Evolutionary conservation across 2,888 invertebrate genomes (phyloP), one percentile per base, ranked within the genome.

Genomic region (Eudasyphora cyanicolor): DNA sequence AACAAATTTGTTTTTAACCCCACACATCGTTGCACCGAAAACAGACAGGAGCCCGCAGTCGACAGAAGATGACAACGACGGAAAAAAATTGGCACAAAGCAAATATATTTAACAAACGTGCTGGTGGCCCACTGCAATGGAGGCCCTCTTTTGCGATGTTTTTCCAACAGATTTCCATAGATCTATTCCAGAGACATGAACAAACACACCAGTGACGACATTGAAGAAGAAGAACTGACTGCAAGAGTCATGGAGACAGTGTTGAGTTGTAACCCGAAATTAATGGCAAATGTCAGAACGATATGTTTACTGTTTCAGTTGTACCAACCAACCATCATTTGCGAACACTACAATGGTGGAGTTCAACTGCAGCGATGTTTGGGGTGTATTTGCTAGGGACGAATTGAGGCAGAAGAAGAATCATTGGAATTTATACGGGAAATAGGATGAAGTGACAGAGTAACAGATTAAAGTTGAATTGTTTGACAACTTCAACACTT

Each of bases 91-190:
- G 74, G 12, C 74, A 64, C 64, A 64, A n/a, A 38, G 45, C 74
- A 80, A 83, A 83, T 77, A 76, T 83, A 80, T 83, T 83, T 80
- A 75, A 74, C 74, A 75, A 64, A 83, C 79, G 74, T 76, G 76
- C 38, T 29, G 12, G 57, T 60, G 73, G n/a, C n/a, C 71, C 19
- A 49, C 27, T 64, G 21, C 51, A 45, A 73, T 49, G 70, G 38
- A 54, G 21, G 7, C 38, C 19, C 17, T 17, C 35, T 19, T 12
- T n/a, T n/a, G n/a, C 35, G 21, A 35, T 64, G 38, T 21, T 62
- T 62, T 14, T 35, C 64, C 12, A 64, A 62, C 17, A 64, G 19
- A 24, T 24, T 42, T 38, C 10, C 51, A 62, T 62, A 12, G 54
- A 57, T 71, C 21, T 62, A 12, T 75, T 42, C 60, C 45, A 49